phyloP scores from a whole-genome alignment of 2,888 invertebrate genomes.

The Alcis repandata region DNA sequence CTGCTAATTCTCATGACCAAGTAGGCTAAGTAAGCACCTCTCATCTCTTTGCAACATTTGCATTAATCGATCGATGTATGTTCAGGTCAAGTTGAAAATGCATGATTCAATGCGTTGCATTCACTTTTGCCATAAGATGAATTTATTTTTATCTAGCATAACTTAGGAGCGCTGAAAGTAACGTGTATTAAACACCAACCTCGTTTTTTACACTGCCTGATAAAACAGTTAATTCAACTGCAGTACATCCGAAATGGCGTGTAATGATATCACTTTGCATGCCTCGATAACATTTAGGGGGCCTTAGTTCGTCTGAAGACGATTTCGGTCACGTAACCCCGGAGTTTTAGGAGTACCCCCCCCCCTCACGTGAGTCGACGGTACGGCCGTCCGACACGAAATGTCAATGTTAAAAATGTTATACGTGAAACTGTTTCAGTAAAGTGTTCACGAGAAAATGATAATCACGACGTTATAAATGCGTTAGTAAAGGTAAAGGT shows the following conservation, averaged over 20 bases:
- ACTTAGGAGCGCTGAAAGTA: background rate
- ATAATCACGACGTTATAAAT: background rate
- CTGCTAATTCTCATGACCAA: too few relatives aligned
- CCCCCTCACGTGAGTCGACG: conserved; percentile 41
- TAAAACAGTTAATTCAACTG: conserved; percentile 23
- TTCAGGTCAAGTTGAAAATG: too few relatives aligned
- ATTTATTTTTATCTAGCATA: too few relatives aligned
- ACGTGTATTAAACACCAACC: background rate
- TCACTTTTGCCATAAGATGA: background rate
- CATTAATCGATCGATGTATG: too few relatives aligned
- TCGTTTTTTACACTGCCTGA: background rate
- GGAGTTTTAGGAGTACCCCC: conserved; percentile 40
- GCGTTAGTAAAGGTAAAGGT: too few relatives aligned
- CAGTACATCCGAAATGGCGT: conserved; percentile 36
- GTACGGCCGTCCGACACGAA: conserved; percentile 48
- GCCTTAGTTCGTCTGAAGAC: conserved; percentile 39
- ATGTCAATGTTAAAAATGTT: conserved; percentile 52
- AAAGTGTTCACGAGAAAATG: conserved; percentile 14
- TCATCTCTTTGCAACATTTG: too few relatives aligned
- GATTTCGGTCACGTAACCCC: conserved; percentile 44
- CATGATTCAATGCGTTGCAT: too few relatives aligned
- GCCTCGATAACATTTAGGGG: conserved; percentile 37
- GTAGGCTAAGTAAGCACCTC: too few relatives aligned
- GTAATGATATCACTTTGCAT: conserved; percentile 43
- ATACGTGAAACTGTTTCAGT: conserved; percentile 24